These are phyloP conservation scores for Myotis pilosus DNA, from an alignment of 2,797 vertebrate genomes.

Conservation along the genomic window DNA sequence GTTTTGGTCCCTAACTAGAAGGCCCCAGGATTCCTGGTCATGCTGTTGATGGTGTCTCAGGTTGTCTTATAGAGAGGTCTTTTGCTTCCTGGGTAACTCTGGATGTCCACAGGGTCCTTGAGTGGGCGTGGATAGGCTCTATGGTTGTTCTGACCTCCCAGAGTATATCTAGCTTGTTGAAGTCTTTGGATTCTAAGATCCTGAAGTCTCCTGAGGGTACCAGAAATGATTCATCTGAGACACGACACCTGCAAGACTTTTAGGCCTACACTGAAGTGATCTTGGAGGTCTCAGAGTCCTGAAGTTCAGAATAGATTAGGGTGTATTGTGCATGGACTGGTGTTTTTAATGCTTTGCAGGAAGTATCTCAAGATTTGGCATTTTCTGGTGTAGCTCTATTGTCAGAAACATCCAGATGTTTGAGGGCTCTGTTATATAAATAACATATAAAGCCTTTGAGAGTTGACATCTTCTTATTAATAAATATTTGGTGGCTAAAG, in stretches of 20 bases:
- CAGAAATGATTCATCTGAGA: not conserved
- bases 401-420: not conserved
- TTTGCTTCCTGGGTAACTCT: not conserved
- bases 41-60: not conserved
- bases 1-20: not conserved
- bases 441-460: not conserved
- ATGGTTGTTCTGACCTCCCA: not conserved
- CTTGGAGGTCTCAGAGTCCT: not conserved
- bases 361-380: not conserved
- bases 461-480: not conserved
- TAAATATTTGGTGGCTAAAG: slow-evolving; percentile 25
- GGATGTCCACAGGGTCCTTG: not conserved
- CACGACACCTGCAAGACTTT: not conserved
- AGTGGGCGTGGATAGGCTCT: not conserved
- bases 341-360: not conserved
- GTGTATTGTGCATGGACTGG: not conserved
- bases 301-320: not conserved
- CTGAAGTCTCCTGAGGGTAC: not conserved
- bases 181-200: not conserved
- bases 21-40: not conserved
- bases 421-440: not conserved
- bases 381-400: not conserved
- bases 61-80: not conserved
- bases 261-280: not conserved
- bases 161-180: not conserved